Evolutionary conservation across 1,140 invertebrate species (phyloP), one percentile per base, ranked within the genome.

Genomic region (Nixonia krombeini): DNA sequence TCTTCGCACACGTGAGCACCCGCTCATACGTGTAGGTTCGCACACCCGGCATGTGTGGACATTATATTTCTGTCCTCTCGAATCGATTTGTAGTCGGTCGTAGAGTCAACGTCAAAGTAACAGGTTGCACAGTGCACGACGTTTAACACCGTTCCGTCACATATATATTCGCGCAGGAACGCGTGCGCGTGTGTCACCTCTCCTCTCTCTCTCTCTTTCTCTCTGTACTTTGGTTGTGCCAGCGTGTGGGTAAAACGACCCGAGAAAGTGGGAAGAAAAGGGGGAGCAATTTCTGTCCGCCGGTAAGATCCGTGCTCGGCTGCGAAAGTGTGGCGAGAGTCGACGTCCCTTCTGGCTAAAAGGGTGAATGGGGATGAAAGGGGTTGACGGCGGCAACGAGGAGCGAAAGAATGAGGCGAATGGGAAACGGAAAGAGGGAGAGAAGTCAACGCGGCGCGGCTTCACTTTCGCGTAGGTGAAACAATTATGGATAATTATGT

Each of bases 41-140:
- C n/a, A n/a, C n/a, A n/a, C n/a, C 6, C 10, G 10, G 8, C 10
- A 15, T 45, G 13, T 15, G 12, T 13, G 10, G 26, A 50, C 21
- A 50, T 26, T 29, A 40, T 51, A 37, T 25, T 26, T 38, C 16
- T 49, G 12, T 53, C 21, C 40, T 7, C 35, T 29, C 42, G 16
- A 51, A 71, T 72, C 50, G 65, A 72, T 74, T 70, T 59, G 35
- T 59, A 44, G 46, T 42, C 38, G 50, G 53, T 65, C 50, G 55
- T 40, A 29, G 33, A 42, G 49, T 44, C 18, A 45, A 44, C 45
- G 68, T 71, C 42, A 70, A 74, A 35, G 72, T 80, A 81, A 79
- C 76, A 81, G 76, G 76, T 79, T 78, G 71, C 55, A 73, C 40
- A 45, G 47, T 58, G 38, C 44, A 31, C 13, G 52, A 18, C 52